Evolutionary conservation across 2,888 invertebrate genomes (phyloP), one percentile per base, ranked within the genome.

Genomic region (Hedychridium roseum): DNA sequence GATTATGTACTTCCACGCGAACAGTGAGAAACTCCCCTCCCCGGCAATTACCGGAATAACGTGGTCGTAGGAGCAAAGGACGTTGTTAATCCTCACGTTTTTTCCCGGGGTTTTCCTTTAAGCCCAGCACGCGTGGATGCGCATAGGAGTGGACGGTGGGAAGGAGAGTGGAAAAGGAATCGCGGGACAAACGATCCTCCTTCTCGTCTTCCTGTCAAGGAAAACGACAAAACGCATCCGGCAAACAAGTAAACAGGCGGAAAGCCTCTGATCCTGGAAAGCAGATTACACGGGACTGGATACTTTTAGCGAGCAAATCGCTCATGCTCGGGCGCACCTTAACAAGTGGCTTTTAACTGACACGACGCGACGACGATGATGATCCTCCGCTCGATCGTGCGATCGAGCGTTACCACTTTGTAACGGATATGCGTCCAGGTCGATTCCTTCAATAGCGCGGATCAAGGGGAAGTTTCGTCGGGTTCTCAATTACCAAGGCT

Each of bases 331-430:
- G 71, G 63, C 69, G 74, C 66, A 71, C 55, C 64, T 56, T 61
- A 72, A 74, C 76, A 72, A 76, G 74, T 72, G 70, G 64, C 74
- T 71, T 70, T 73, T 70, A 69, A 70, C 71, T 58, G 65, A 64
- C 56, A 63, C 60, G 59, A 35, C 43, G 48, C 44, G 40, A 31
- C 15, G 23, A 28, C 36, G 26, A 40, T 30, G 36, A 36, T 42
- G 40, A 46, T 48, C 31, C 55, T 37, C 18, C 45, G 40, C 36
- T 54, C 48, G 61, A 68, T 61, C 63, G 58, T 60, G 58, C 67
- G 63, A 60, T 64, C 68, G 51, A 61, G 49, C 66, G 57, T 66
- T 50, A 23, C 37, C 32, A 35, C 44, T 39, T 36, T 32, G 52
- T 50, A 53, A 50, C 53, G 56, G 53, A 56, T 58, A 47, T 55